phyloP scores from a whole-genome alignment of 2,888 invertebrate genomes.

The Sussaba pulchella region DNA sequence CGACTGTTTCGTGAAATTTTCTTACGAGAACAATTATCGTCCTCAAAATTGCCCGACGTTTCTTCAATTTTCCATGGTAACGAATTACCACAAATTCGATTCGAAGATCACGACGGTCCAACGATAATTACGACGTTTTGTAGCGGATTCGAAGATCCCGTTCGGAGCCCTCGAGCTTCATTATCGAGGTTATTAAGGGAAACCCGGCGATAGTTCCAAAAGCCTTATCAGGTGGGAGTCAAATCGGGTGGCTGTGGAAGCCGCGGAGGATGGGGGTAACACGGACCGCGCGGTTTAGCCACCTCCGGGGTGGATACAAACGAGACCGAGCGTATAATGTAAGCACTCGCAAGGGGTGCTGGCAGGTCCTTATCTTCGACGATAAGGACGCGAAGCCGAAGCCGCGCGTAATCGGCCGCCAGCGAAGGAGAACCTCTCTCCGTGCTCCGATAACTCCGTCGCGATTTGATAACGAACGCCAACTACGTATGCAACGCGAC shows the following conservation, averaged over 20 bases:
- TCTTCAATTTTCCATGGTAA: background rate
- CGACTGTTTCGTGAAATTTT: too few relatives aligned
- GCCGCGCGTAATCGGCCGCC: slow-evolving; percentile 67
- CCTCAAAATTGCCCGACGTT: background rate
- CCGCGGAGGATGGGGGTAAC: slow-evolving; percentile 23
- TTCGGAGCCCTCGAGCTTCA: slow-evolving; percentile 28
- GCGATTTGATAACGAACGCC: slow-evolving; percentile 76
- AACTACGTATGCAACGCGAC: slow-evolving; percentile 69
- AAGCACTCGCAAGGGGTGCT: slow-evolving; percentile 81
- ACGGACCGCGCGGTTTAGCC: slow-evolving; percentile 38
- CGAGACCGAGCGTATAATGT: slow-evolving; percentile 74
- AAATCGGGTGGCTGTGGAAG: slow-evolving; percentile 48
- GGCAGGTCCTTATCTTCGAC: slow-evolving; percentile 79
- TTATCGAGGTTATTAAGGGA: slow-evolving; percentile 61
- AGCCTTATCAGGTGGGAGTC: slow-evolving; percentile 65
- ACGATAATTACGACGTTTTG: slow-evolving; percentile 18
- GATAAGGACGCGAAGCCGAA: slow-evolving; percentile 77
- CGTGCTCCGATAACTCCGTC: slow-evolving; percentile 63
- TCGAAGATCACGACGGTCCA: slow-evolving; percentile 11
- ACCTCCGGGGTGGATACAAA: slow-evolving; percentile 65
- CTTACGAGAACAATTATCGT: too few relatives aligned
- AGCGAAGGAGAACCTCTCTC: slow-evolving; percentile 38
- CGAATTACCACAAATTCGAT: background rate
- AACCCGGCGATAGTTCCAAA: slow-evolving; percentile 58
- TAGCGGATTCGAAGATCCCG: slow-evolving; percentile 1